Percentiles rank a stretch among this genome's conserved stretches.
These are phyloP conservation scores for Paramormyrops hopkinsi DNA, from an alignment of 2,797 vertebrate species.

Conservation along the genomic window DNA sequence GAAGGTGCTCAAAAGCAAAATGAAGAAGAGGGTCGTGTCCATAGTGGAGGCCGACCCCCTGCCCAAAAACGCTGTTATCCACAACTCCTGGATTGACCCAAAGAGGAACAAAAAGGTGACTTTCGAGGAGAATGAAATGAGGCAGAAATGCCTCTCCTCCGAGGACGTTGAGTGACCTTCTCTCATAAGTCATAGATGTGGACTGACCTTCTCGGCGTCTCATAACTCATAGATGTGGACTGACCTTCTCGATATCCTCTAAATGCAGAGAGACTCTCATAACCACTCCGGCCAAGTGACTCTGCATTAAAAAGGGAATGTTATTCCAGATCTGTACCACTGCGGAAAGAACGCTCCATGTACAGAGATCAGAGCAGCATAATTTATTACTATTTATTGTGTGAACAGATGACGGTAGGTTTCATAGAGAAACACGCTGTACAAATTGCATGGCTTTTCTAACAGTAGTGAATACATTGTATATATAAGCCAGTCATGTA, in stretches of 20 bases:
- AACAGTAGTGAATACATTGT: conserved; percentile 49
- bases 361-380: conserved; percentile 30
- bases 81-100: conserved; percentile 90
- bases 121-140: conserved; percentile 78
- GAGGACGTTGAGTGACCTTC: conserved; percentile 45
- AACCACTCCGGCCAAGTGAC: conserved; percentile 21
- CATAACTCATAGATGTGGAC: conserved; percentile 22
- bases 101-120: conserved; percentile 85
- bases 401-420: conserved; percentile 38
- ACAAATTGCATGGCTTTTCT: conserved; percentile 68
- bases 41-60: conserved; percentile 84
- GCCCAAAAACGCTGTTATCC: conserved; percentile 84
- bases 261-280: not conserved
- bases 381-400: conserved; percentile 52
- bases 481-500: conserved; percentile 51
- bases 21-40: conserved; percentile 92
- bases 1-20: conserved; percentile 91
- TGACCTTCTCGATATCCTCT: conserved; percentile 13
- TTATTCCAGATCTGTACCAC: conserved; percentile 26
- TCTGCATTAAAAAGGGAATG: conserved; percentile 26
- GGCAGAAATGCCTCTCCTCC: conserved; percentile 78
- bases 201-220: conserved; percentile 26
- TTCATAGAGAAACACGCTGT: conserved; percentile 57
- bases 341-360: conserved; percentile 20
- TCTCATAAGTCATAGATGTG: conserved; percentile 31